Evolutionary conservation across 2,888 invertebrate species (phyloP).

Genomic region (Galerucella pusilla): DNA sequence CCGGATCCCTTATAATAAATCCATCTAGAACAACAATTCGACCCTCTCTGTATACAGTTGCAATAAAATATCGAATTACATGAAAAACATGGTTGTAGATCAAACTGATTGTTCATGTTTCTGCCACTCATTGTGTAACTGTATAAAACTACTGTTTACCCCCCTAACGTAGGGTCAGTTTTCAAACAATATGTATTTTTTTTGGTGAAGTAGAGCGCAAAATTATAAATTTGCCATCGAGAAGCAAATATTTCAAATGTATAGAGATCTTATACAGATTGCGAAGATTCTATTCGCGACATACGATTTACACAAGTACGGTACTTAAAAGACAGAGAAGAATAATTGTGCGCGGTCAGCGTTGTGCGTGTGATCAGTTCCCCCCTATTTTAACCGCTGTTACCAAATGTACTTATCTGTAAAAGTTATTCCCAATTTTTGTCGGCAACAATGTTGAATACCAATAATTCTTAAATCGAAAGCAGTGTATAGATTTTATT

Average conservation of each 20-base stretch:
- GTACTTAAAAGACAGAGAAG: no score
- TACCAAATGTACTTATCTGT: no score
- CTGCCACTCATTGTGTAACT: constrained; percentile 41
- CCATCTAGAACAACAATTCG: constrained; percentile 38
- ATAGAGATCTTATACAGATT: neutral
- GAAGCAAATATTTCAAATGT: neutral
- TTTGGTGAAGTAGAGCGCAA: constrained; percentile 2
- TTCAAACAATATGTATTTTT: constrained; percentile 12
- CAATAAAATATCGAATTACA: constrained; percentile 46
- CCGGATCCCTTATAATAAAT: constrained; percentile 34
- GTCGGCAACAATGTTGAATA: no score
- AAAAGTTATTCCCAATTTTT: no score
- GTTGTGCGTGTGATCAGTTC: no score
- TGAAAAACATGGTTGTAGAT: constrained; percentile 37
- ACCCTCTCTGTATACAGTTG: constrained; percentile 42
- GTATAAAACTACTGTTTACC: constrained; percentile 27
- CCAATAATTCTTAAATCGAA: no score
- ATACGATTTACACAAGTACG: no score
- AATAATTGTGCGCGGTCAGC: no score
- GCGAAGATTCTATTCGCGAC: no score
- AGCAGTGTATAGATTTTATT: no score
- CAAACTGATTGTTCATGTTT: constrained; percentile 39
- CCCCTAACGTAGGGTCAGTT: constrained; percentile 13
- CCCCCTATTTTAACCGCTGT: no score
- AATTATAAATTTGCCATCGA: neutral